phyloP scores from a whole-genome alignment of 2,797 vertebrate species.

The Cheirogaleus major region DNA sequence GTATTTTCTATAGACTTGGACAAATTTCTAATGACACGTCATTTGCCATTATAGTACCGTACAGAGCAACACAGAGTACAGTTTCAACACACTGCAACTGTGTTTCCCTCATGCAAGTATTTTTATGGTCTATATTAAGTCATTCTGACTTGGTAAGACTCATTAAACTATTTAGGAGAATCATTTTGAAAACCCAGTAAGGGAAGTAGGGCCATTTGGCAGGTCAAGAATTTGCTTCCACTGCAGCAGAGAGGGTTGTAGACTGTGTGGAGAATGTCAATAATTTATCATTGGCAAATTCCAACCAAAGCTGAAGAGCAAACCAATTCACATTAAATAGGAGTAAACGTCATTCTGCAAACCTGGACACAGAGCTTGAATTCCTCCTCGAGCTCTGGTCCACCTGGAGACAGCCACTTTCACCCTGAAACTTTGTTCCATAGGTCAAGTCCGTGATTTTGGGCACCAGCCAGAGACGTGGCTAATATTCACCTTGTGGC shows the following conservation, averaged over 20 bases:
- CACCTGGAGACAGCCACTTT: constrained; percentile 80
- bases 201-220: constrained; percentile 50
- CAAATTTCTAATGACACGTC: not conserved
- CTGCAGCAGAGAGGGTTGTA: constrained; percentile 69
- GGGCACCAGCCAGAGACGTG: not conserved
- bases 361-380: constrained; percentile 77
- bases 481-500: not conserved
- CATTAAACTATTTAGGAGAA: not conserved
- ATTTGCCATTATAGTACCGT: not conserved
- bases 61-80: not conserved
- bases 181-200: not conserved
- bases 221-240: constrained; percentile 67
- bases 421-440: constrained; percentile 75
- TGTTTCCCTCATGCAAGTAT: not conserved
- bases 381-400: constrained; percentile 73
- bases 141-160: not conserved
- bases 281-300: constrained; percentile 73
- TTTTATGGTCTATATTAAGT: not conserved
- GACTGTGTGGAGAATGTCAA: constrained; percentile 77
- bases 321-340: constrained; percentile 79
- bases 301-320: constrained; percentile 76
- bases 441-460: constrained; percentile 76
- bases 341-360: constrained; percentile 81
- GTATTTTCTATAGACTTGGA: not conserved
- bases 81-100: not conserved